Evolutionary conservation across 2,797 vertebrate species (phyloP).

Genomic region (Siniperca obscura): DNA sequence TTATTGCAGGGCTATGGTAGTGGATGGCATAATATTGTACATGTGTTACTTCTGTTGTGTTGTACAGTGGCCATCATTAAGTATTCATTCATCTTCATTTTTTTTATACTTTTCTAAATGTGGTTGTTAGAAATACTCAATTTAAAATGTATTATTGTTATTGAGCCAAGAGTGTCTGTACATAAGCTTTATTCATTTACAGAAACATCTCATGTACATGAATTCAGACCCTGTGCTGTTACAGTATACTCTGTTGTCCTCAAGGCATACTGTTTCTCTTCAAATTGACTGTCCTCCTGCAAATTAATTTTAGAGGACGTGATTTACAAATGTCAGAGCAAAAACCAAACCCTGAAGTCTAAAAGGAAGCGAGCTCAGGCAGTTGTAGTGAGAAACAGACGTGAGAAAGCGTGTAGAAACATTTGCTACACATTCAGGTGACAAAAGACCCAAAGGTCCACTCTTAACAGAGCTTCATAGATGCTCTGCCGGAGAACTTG

Average conservation of each 20-base stretch:
- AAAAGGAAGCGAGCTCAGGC: not conserved
- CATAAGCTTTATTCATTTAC: not conserved
- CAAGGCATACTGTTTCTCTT: not conserved
- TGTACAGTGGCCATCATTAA: not conserved
- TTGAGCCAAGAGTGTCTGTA: not conserved
- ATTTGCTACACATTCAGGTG: not conserved
- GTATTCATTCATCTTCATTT: not conserved
- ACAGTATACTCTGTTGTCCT: too few species aligned
- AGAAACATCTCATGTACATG: not conserved
- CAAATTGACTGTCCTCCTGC: not conserved
- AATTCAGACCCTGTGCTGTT: not conserved
- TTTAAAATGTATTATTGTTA: not conserved
- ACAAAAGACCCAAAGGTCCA: not conserved
- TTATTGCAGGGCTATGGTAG: not conserved
- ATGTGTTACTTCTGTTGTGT: not conserved
- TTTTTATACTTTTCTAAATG: not conserved
- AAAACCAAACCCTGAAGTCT: not conserved
- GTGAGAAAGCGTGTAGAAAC: not conserved
- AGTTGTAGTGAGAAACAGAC: not conserved
- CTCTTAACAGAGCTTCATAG: slow-evolving; percentile 3
- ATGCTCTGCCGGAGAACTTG: not conserved
- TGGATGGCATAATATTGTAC: not conserved
- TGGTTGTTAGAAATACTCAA: not conserved
- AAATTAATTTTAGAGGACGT: not conserved
- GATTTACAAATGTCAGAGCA: not conserved